These are phyloP conservation scores for Archips crataeganus DNA, from an alignment of 2,888 invertebrate genomes.

Conservation along the genomic window DNA sequence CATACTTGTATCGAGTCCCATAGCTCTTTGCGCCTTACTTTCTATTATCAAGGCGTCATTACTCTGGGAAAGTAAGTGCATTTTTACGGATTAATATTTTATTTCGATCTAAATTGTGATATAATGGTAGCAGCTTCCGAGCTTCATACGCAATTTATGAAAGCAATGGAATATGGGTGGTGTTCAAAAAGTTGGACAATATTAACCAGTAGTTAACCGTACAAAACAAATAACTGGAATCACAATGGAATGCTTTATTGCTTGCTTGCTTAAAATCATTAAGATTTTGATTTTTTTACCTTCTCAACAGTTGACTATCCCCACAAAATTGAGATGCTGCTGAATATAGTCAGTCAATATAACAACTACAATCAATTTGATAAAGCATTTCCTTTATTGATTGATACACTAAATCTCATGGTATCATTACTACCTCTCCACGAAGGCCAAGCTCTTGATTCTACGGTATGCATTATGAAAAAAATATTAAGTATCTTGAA, in stretches of 20 bases:
- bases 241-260: background rate
- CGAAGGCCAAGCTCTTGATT: constrained; percentile 49
- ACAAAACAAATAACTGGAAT: no score
- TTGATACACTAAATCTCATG: constrained; percentile 55
- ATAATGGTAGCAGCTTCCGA: no score
- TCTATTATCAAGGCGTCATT: constrained; percentile 53
- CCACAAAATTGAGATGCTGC: constrained; percentile 52
- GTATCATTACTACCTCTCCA: constrained; percentile 47
- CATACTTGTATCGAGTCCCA: constrained; percentile 46
- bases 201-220: no score
- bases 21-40: constrained; percentile 56
- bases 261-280: background rate
- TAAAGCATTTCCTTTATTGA: constrained; percentile 51
- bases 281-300: background rate
- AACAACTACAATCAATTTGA: constrained; percentile 51
- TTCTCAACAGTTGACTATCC: constrained; percentile 48
- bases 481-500: constrained; percentile 54
- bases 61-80: constrained; percentile 46
- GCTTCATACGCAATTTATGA: no score
- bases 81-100: constrained; percentile 17
- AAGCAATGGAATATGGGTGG: no score
- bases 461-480: constrained; percentile 53
- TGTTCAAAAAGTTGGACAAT: no score
- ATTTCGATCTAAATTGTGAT: no score
- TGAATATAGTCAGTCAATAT: constrained; percentile 49